Evolutionary conservation across 2,797 vertebrate genomes (phyloP).

Genomic region (Gobio occitaniae): DNA sequence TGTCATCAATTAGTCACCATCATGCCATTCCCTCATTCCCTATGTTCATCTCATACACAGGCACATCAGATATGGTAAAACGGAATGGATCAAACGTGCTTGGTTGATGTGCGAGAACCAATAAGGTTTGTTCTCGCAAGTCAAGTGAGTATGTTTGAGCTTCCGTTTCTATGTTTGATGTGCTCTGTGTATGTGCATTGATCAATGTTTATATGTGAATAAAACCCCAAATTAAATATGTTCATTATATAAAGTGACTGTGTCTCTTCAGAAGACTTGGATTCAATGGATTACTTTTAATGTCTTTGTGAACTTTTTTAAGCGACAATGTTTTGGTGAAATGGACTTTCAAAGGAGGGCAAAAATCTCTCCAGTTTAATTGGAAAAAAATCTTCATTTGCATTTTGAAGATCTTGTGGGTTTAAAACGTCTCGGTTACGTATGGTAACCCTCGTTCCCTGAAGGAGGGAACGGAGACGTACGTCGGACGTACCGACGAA

Average conservation of each 20-base stretch:
- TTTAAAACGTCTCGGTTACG: background rate
- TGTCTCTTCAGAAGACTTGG: background rate
- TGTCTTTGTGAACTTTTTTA: background rate
- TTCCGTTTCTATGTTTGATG: background rate
- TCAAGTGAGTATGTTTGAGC: background rate
- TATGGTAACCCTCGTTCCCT: too few species aligned
- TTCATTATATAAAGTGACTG: background rate
- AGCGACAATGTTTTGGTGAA: background rate
- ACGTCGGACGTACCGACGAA: too few species aligned
- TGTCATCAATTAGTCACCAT: background rate
- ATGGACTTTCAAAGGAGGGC: background rate
- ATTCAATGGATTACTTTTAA: background rate
- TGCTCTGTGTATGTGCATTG: background rate
- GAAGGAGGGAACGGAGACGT: too few species aligned
- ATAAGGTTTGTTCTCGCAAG: background rate
- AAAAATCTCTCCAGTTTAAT: background rate
- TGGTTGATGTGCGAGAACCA: background rate
- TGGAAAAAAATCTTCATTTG: background rate
- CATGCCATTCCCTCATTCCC: background rate
- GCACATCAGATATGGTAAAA: background rate
- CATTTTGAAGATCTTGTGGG: background rate
- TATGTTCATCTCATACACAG: background rate
- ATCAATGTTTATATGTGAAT: background rate
- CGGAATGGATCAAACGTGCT: background rate
- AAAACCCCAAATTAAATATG: background rate